Base-by-base conservation (phyloP, 2,888 invertebrate genomes). In the Erebia ligea region DNA sequence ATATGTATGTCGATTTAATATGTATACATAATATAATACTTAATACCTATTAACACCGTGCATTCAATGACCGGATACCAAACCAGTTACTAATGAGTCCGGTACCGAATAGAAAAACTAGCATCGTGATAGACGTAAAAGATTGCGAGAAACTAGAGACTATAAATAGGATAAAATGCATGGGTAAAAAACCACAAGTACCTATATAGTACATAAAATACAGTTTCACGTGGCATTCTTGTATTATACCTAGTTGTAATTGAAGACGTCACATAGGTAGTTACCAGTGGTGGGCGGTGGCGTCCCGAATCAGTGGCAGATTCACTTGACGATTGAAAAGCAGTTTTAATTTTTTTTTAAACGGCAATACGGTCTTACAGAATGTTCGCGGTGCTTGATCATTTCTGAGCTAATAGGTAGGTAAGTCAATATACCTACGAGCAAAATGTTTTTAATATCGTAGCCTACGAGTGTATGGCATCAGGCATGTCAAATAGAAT, bases 31-130 rank as follows among this genome's bases (percentile, higher is more conserved):
- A n/a, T n/a, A n/a, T 42, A n/a, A 50, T n/a, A 15, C 17, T 9
- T 52, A 52, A 34, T 34, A 2, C 17, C 17, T 52, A 17, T 17
- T 17, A 52, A 52, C 52, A 52, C 17, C 52, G 52, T 61, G 45
- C 61, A 61, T 61, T 61, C 61, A 61, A 45, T 48, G 45, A 62
- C 62, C 62, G 62, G 62, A 62, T 62, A 62, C 62, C 48, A 62
- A 62, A 62, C 62, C 48, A 48, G 62, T 62, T 62, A 48, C 45
- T 59, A 40, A 40, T 59, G 59, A 62, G 48, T 8, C 62, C 48
- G 48, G 62, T 45, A 15, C 61, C 62, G 62, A 62, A 62, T 62
- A 62, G 48, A 62, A 62, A 62, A 62, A 62, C 62, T 62, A 5
- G 21, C 15, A 48, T 62, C 62, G 62, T 62, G 48, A 48, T 48